Percentiles rank a stretch among this genome's conserved stretches.
phyloP scores from a whole-genome alignment of 2,113 vertebrate species.

The Sapajus apella region DNA sequence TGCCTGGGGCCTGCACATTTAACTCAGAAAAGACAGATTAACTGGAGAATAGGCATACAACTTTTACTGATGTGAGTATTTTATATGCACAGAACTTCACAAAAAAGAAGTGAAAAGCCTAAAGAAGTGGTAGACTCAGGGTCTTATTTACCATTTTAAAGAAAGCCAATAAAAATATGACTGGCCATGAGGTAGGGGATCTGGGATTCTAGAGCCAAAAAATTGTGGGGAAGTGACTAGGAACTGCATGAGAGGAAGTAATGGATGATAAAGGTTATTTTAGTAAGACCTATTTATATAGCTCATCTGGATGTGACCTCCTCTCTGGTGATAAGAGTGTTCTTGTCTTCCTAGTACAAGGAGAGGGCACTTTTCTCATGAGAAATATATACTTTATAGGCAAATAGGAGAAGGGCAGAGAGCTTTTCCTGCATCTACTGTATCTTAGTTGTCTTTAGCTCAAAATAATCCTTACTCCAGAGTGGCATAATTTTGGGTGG shows the following conservation, averaged over 20 bases:
- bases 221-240: not conserved
- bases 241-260: not conserved
- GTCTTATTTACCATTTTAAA: not conserved
- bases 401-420: not conserved
- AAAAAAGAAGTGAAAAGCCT: not conserved
- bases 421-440: not conserved
- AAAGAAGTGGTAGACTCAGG: not conserved
- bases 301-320: not conserved
- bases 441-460: not conserved
- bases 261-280: not conserved
- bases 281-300: not conserved
- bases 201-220: not conserved
- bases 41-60: not conserved
- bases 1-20: not conserved
- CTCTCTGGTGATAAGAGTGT: not conserved
- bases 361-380: not conserved
- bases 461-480: not conserved
- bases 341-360: not conserved
- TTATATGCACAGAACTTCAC: not conserved
- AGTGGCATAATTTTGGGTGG: not conserved
- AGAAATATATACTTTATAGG: not conserved
- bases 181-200: not conserved
- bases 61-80: not conserved
- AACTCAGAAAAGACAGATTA: not conserved
- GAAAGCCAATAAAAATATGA: not conserved